A percentile compares a stretch with the other conserved stretches of the same genome.
phyloP scores from a whole-genome alignment of 2,113 vertebrate genomes.

The Tiliqua scincoides region DNA sequence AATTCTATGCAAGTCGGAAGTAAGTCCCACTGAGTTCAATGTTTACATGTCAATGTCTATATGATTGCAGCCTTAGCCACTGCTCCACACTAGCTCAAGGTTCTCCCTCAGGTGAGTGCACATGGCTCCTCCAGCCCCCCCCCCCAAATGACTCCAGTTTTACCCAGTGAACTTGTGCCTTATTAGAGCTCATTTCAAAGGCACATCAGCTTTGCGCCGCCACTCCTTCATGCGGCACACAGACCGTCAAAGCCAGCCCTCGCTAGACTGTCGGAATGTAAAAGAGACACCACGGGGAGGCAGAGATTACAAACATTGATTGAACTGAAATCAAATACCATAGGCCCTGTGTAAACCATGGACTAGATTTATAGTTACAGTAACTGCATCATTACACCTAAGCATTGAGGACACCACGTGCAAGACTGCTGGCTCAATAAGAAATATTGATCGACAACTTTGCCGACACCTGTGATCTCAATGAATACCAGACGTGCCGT shows the following conservation, averaged over 20 bases:
- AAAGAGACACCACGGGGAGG: constrained; percentile 24
- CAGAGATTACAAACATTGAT: constrained; percentile 37
- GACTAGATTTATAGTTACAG: constrained; percentile 42
- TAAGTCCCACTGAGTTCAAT: too few relatives aligned
- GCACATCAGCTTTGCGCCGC: constrained; percentile 46
- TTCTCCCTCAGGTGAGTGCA: constrained; percentile 26
- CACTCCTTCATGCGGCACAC: constrained; percentile 12
- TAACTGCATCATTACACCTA: constrained; percentile 24
- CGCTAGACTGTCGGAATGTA: constrained; percentile 30
- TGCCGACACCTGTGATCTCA: constrained; percentile 2
- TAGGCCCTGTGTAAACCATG: constrained; percentile 1
- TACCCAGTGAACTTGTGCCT: constrained; percentile 40
- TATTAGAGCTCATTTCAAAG: constrained; percentile 51
- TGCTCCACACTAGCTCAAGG: constrained; percentile 46
- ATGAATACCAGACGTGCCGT: constrained; percentile 5
- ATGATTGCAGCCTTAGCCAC: too few relatives aligned
- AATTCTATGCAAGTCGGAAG: too few relatives aligned
- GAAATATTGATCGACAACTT: constrained; percentile 30
- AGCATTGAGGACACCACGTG: constrained; percentile 26
- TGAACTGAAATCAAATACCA: background rate
- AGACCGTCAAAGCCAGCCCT: constrained; percentile 26
- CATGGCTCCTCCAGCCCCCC: constrained; percentile 32
- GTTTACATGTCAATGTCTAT: too few relatives aligned
- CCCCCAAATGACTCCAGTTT: constrained; percentile 48
- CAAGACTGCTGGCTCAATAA: background rate